A percentile compares a stretch with the other conserved stretches of the same genome.
phyloP scores from a whole-genome alignment of 2,797 vertebrate species.

The Argya squamiceps region DNA sequence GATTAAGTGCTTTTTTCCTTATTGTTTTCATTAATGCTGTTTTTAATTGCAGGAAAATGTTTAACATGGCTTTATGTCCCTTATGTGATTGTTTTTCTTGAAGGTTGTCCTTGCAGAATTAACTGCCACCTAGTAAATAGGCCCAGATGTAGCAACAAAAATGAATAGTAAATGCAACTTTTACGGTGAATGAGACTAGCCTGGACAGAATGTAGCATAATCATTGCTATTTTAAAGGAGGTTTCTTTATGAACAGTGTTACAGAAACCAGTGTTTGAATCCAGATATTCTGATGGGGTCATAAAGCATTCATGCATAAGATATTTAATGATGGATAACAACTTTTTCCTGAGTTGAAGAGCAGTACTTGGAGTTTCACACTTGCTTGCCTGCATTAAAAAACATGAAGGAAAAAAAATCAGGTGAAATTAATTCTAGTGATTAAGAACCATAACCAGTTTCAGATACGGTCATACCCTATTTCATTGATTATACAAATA shows the following conservation, averaged over 20 bases:
- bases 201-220: background rate
- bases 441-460: background rate
- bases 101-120: constrained; percentile 10
- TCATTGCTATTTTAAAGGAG: background rate
- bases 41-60: constrained; percentile 8
- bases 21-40: constrained; percentile 16
- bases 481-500: background rate
- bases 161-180: background rate
- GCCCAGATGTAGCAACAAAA: background rate
- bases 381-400: background rate
- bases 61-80: constrained; percentile 9
- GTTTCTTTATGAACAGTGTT: background rate
- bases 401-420: background rate
- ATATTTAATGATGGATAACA: background rate
- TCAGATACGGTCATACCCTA: background rate
- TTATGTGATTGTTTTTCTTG: constrained; percentile 6
- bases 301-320: background rate
- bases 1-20: background rate
- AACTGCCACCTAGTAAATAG: background rate
- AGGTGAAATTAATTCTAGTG: background rate
- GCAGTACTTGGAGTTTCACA: background rate
- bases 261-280: background rate
- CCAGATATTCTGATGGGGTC: background rate
- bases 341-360: background rate
- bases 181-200: background rate